Percentiles rank a stretch among this genome's conserved stretches.
These are phyloP conservation scores for Athripsodes cinereus DNA, from an alignment of 2,888 invertebrate species.

Conservation along the genomic window DNA sequence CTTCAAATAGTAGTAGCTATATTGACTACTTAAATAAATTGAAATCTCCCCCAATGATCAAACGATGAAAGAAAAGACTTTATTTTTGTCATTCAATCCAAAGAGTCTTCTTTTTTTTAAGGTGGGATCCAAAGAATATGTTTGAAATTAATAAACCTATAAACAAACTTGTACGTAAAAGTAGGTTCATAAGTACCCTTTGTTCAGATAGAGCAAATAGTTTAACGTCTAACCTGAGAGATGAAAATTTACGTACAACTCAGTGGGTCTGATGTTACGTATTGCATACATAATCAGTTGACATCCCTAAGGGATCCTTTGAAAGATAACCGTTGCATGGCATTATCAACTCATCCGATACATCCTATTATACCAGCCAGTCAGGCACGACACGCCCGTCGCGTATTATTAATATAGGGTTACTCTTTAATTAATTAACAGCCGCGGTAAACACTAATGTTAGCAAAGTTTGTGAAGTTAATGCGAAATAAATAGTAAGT, in stretches of 20 bases:
- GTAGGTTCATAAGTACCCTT: too few relatives aligned
- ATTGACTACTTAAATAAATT: not conserved
- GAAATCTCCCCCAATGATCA: not conserved
- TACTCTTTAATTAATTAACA: too few relatives aligned
- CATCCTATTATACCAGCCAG: not conserved
- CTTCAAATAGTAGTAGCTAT: too few relatives aligned
- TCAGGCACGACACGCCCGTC: not conserved
- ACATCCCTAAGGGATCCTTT: constrained; percentile 6
- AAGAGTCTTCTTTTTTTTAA: too few relatives aligned
- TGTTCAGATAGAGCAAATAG: not conserved
- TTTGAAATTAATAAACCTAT: not conserved
- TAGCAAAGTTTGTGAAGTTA: too few relatives aligned
- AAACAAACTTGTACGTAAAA: too few relatives aligned
- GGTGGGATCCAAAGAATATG: too few relatives aligned
- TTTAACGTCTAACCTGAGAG: constrained; percentile 9
- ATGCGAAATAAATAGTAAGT: too few relatives aligned
- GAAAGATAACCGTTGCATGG: constrained; percentile 7
- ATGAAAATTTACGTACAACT: constrained; percentile 14
- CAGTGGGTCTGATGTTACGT: constrained; percentile 3
- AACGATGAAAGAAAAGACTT: too few relatives aligned
- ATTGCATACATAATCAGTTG: constrained; percentile 19
- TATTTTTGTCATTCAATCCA: not conserved
- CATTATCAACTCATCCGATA: constrained; percentile 15
- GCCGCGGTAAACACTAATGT: too few relatives aligned
- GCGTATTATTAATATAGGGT: not conserved